phyloP scores from a whole-genome alignment of 2,797 vertebrate species.

The Choloepus didactylus region DNA sequence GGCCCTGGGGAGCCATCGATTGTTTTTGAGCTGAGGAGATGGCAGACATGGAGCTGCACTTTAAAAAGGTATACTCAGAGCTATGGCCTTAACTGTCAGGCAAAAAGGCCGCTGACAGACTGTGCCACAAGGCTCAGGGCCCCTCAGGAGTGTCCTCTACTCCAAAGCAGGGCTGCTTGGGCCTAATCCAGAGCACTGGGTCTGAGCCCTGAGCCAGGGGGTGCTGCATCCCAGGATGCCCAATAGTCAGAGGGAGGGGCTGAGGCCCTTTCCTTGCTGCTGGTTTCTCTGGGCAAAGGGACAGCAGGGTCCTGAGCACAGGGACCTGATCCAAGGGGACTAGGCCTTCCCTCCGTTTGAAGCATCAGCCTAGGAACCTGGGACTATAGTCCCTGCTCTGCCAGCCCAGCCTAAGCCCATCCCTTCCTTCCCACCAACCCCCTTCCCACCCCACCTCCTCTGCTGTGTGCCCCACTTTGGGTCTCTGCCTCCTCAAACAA shows the following conservation, averaged over 20 bases:
- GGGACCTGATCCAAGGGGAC: background rate
- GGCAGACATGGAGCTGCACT: background rate
- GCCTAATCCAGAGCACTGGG: background rate
- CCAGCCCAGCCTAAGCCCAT: background rate
- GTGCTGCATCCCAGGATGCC: too few relatives aligned
- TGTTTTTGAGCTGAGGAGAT: background rate
- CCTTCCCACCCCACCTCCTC: too few relatives aligned
- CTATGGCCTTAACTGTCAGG: fast-evolving
- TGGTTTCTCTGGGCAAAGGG: background rate
- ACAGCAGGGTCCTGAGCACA: background rate
- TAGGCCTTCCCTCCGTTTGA: background rate
- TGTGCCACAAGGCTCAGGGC: background rate
- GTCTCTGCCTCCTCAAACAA: background rate
- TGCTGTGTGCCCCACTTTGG: background rate
- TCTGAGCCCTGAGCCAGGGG: too few relatives aligned
- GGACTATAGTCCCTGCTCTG: background rate
- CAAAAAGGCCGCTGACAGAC: background rate
- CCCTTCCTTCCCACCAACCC: background rate
- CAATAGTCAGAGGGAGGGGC: too few relatives aligned
- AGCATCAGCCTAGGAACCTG: background rate
- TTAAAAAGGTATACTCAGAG: too few relatives aligned
- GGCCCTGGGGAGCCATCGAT: background rate
- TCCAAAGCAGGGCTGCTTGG: background rate
- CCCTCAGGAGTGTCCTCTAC: background rate
- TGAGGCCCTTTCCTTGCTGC: background rate